A percentile compares a stretch with the other conserved stretches of the same genome.
Conservation (phyloP, 2,797 vertebrate species). For the Threskiornis aethiopicus region DNA sequence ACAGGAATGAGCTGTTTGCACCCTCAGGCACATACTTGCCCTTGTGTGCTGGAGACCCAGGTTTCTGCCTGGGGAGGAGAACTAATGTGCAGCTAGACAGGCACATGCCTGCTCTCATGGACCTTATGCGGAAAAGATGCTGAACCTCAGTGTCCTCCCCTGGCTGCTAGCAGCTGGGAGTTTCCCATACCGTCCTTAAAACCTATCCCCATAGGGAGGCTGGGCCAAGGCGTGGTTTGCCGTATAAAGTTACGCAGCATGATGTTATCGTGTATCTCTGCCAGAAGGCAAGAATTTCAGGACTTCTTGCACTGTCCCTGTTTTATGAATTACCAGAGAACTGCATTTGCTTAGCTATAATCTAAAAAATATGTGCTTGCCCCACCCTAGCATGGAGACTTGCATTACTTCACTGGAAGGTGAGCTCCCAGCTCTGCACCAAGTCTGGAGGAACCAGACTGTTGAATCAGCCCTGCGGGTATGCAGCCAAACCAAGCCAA, state of each 20-base stretch:
- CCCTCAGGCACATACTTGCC: background rate
- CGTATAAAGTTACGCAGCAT: rapidly evolving
- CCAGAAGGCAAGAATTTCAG: background rate
- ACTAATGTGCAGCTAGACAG: background rate
- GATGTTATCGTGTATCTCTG: background rate
- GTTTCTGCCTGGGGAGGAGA: background rate
- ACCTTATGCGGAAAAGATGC: background rate
- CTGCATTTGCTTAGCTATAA: background rate
- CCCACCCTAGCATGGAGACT: background rate
- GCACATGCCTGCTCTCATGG: background rate
- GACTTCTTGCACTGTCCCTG: background rate
- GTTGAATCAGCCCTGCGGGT: background rate
- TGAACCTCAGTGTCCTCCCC: background rate
- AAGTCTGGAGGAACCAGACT: background rate
- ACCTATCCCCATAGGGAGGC: background rate
- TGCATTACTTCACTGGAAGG: background rate
- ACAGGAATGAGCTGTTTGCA: background rate
- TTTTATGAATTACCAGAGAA: background rate
- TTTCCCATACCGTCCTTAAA: background rate
- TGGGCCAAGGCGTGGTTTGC: background rate
- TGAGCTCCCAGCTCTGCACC: background rate
- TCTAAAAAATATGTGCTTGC: background rate
- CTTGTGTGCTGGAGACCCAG: background rate
- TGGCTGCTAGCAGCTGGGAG: background rate
- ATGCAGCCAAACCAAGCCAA: background rate